Evolutionary conservation across 1,140 invertebrate species (phyloP), one percentile per base, ranked within the genome.

Genomic region (Myzus persicae): DNA sequence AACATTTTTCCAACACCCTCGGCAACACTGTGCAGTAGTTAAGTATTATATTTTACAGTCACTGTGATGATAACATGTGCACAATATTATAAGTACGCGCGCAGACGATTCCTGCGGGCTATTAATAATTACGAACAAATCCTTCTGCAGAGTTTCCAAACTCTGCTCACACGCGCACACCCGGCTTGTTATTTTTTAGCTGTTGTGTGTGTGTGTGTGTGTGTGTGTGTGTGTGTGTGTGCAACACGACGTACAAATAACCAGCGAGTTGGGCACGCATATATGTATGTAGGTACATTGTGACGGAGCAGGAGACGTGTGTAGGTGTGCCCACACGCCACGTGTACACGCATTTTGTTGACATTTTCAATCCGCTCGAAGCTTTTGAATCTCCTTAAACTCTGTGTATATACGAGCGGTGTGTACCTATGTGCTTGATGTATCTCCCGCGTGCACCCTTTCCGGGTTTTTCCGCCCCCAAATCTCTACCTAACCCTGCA

Each of bases 271-370:
- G 26, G 31, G 31, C 31, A 3, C 9, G 31, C 31, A 11, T 67
- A 67, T 67, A 67, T 31, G n/a, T 14, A 51, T 51, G 14, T 11
- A 46, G 6, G 14, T 9, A 51, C 7, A 24, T 51, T 76, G 59
- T 76, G 59, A n/a, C 14, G 59, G 59, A 67, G n/a, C 31, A 67
- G 59, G n/a, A 67, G 20, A 22, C 48, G n/a, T 76, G 5, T n/a
- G n/a, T n/a, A 31, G 46, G 14, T 18, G 14, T 18, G 14, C 46
- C 46, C 3, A 14, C 1, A 2, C 59, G 0, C 59, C 14, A 4
- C 59, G 59, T n/a, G 38, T 85, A 85, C 42, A n/a, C 38, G 84
- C 1, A 44, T 85, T 85, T 85, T 85, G 84, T 85, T 85, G 84
- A 85, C 84, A 85, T 85, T 85, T 85, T 26, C 20, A 44, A 44